phyloP scores from a whole-genome alignment of 2,797 vertebrate genomes.

The Fringilla coelebs region DNA sequence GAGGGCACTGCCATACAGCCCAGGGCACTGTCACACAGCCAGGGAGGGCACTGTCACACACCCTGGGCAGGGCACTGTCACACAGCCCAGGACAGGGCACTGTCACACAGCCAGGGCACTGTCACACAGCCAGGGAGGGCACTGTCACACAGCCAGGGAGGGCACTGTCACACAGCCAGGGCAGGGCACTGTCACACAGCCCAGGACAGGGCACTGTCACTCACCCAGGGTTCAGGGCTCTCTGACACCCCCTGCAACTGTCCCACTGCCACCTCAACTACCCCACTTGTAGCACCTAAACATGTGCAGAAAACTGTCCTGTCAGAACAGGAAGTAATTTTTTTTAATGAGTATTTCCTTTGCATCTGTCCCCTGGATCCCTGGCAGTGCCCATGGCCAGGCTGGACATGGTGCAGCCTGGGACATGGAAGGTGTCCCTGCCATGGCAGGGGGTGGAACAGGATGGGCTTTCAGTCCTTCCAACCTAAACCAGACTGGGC shows the following conservation, averaged over 20 bases:
- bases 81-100: too few species aligned
- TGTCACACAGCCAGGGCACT: too few species aligned
- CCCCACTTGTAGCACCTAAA: neutral
- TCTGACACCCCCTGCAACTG: fast-evolving
- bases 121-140: too few species aligned
- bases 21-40: neutral
- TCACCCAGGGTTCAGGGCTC: neutral
- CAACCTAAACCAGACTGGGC: neutral
- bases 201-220: neutral
- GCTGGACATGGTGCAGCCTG: neutral
- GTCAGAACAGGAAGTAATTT: neutral
- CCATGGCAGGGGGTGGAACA: neutral
- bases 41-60: neutral
- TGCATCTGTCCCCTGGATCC: neutral
- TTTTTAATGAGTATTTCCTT: neutral
- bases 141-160: too few species aligned
- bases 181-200: neutral
- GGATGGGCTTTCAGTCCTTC: neutral
- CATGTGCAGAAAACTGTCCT: neutral
- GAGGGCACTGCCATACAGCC: too few species aligned
- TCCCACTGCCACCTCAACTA: neutral
- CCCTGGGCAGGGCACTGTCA: neutral
- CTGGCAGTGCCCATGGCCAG: neutral
- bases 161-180: too few species aligned
- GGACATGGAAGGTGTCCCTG: neutral